Base-by-base conservation (phyloP, 2,888 invertebrate genomes). In the Meiosimyza decipiens region DNA sequence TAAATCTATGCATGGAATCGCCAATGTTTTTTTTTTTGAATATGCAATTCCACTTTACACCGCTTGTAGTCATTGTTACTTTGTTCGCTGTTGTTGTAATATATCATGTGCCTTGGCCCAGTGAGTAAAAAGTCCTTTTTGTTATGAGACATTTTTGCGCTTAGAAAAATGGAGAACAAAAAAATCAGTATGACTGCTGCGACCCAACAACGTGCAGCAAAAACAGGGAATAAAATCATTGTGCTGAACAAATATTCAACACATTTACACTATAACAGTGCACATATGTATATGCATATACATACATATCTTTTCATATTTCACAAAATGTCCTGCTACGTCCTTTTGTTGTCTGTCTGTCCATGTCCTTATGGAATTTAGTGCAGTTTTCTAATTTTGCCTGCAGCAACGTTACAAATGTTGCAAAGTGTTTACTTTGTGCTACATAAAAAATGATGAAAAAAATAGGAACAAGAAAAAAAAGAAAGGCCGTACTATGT, bases 321-420 rank as follows among this genome's bases (percentile, higher is more conserved):
- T 47, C 18, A 63, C 18, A 47, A 13, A 18, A 40, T 63, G 47
- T 63, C 63, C 63, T 18, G 11, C 16, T 15, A 6, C n/a, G 12
- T 33, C 28, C 47, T 18, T 66, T n/a, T 55, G 49, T n/a, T 54
- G 16, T 50, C 68, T 54, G 33, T 11, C 64, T 50, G 9, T 28
- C 22, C 22, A 12, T 54, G 57, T 59, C 68, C 59, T 57, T 50
- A 59, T 13, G 57, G 28, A 49, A 68, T 59, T n/a, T 50, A 22
- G 5, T 57, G 49, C 63, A 63, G 63, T 63, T 68, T 70, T 70
- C 70, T 54, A 70, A 70, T 70, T 70, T 63, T 16, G 63, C 70
- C 70, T 18, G 15, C 54, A 47, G 63, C 47, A 63, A 70, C 52
- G 54, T 15, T 64, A 50, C 12, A 50, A 64, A 22, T 64, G 18